These are phyloP conservation scores for Lepidothrix coronata DNA, from an alignment of 2,113 vertebrate species.

Conservation along the genomic window DNA sequence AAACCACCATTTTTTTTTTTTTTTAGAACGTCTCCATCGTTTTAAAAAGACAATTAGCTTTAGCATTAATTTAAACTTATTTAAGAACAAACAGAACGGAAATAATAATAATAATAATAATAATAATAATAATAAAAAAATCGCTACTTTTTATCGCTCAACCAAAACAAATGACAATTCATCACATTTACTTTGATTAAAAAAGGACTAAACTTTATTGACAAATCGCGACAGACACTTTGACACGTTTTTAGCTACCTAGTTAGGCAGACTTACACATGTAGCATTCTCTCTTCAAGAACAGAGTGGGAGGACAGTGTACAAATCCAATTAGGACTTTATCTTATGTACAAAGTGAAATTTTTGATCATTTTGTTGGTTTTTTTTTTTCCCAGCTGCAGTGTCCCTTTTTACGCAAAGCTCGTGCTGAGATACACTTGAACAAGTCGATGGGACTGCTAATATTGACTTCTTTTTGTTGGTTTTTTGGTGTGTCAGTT, in stretches of 20 bases:
- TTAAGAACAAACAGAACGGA: neutral
- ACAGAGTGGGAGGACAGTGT: slow-evolving; percentile 84
- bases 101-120: neutral
- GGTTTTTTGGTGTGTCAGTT: neutral
- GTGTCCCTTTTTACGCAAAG: slow-evolving; percentile 84
- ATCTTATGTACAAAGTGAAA: slow-evolving; percentile 86
- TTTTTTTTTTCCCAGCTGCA: slow-evolving; percentile 75
- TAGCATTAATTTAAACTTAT: slow-evolving; percentile 73
- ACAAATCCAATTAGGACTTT: slow-evolving; percentile 87
- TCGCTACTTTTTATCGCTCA: slow-evolving; percentile 72
- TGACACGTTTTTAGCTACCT: slow-evolving; percentile 93
- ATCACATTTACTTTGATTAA: slow-evolving; percentile 91
- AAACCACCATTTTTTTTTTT: slow-evolving; percentile 8
- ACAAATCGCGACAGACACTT: slow-evolving; percentile 93
- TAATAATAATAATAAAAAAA: neutral
- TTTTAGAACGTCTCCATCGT: slow-evolving; percentile 68
- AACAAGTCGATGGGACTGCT: slow-evolving; percentile 49
- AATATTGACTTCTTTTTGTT: neutral
- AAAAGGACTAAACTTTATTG: slow-evolving; percentile 98
- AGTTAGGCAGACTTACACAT: slow-evolving; percentile 95
- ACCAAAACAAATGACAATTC: slow-evolving; percentile 88
- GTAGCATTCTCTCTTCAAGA: slow-evolving; percentile 81
- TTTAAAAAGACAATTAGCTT: slow-evolving; percentile 77
- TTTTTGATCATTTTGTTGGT: slow-evolving; percentile 65
- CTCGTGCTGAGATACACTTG: slow-evolving; percentile 80